Evolutionary conservation across 2,113 vertebrate genomes (phyloP).

Genomic region (Chlorodrepanis virens): DNA sequence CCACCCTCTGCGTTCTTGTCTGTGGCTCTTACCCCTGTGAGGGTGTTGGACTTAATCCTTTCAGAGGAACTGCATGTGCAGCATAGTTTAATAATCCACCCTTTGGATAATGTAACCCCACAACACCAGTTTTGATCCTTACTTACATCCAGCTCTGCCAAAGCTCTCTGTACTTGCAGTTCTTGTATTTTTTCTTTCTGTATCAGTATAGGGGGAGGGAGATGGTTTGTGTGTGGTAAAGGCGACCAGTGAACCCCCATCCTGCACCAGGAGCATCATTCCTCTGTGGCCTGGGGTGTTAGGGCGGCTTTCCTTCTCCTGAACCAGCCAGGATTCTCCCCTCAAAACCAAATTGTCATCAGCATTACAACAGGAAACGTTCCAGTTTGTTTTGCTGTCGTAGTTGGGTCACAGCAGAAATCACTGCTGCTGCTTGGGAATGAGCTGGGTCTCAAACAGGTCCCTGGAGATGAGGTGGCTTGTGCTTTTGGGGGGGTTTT

Average conservation of each 20-base stretch:
- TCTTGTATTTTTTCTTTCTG: neutral
- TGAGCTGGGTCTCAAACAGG: neutral
- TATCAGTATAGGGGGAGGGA: neutral
- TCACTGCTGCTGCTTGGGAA: neutral
- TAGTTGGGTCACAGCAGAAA: neutral
- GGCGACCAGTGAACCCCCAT: neutral
- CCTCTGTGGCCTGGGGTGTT: accelerated
- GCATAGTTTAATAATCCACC: neutral
- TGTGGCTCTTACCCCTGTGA: neutral
- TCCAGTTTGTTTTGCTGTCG: neutral
- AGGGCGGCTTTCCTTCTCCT: neutral
- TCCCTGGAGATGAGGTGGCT: neutral
- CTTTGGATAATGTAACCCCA: neutral
- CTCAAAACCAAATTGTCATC: neutral
- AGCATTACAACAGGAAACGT: neutral
- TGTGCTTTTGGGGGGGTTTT: neutral
- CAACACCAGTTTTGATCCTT: neutral
- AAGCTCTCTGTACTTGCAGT: neutral
- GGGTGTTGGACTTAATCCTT: neutral
- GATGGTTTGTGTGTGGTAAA: neutral
- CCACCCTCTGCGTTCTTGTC: neutral
- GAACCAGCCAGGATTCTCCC: neutral
- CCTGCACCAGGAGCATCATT: neutral
- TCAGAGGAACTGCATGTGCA: neutral
- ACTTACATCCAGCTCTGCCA: neutral